These are phyloP conservation scores for Colostygia pectinataria DNA, from an alignment of 2,888 invertebrate species.

Conservation along the genomic window DNA sequence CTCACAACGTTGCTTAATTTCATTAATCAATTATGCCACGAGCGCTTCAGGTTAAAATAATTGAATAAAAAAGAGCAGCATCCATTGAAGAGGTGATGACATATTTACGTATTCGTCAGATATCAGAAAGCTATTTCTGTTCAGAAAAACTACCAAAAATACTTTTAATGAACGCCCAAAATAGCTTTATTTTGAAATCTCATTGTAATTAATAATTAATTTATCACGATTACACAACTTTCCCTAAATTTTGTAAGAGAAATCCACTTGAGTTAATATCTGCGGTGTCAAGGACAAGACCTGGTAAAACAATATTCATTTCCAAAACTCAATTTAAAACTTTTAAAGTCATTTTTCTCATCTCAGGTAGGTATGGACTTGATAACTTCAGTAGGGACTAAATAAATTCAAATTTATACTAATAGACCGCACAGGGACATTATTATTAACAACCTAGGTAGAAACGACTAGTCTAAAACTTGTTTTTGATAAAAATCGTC, in stretches of 20 bases:
- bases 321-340: conserved; percentile 22
- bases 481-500: too few species aligned
- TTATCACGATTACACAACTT: not conserved
- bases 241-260: not conserved
- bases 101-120: too few species aligned
- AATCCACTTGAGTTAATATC: not conserved
- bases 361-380: conserved; percentile 30
- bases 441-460: conserved; percentile 24
- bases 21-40: too few species aligned
- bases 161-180: too few species aligned
- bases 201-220: not conserved
- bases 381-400: conserved; percentile 29
- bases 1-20: too few species aligned
- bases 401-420: conserved; percentile 37
- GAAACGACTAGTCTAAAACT: too few species aligned
- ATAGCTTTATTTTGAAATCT: too few species aligned
- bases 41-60: too few species aligned
- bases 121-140: too few species aligned
- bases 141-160: too few species aligned
- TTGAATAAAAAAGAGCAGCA: too few species aligned
- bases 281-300: conserved; percentile 2
- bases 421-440: conserved; percentile 27
- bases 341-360: conserved; percentile 17
- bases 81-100: too few species aligned
- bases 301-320: conserved; percentile 18